These are phyloP conservation scores for Metopia argyrocephala DNA, from an alignment of 2,888 invertebrate genomes.

Conservation along the genomic window DNA sequence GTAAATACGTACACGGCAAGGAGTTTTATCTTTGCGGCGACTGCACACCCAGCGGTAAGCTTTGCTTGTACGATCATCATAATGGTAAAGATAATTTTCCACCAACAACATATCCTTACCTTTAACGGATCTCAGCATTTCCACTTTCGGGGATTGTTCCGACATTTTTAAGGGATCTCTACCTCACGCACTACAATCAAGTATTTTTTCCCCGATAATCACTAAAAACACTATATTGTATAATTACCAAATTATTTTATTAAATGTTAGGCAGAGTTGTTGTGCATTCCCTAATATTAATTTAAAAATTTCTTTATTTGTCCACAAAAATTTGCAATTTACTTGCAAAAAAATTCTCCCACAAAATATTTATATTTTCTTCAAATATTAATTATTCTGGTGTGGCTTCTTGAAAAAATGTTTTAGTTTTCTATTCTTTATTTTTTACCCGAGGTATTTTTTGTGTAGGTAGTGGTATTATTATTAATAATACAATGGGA, in stretches of 20 bases:
- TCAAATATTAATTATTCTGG: constrained; percentile 19
- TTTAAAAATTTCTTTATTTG: neutral
- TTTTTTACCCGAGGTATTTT: constrained; percentile 45
- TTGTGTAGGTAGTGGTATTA: constrained; percentile 49
- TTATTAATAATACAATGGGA: constrained; percentile 34
- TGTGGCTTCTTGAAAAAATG: constrained; percentile 56
- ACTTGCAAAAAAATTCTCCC: constrained; percentile 36
- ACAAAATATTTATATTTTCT: constrained; percentile 32
- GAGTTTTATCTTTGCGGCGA: constrained; percentile 72
- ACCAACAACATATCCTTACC: constrained; percentile 75
- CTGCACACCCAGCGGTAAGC: constrained; percentile 74
- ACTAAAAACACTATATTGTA: constrained; percentile 26
- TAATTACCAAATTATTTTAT: constrained; percentile 1
- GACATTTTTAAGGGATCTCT: constrained; percentile 52
- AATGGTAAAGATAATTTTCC: constrained; percentile 73
- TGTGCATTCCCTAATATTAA: neutral
- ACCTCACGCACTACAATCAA: neutral
- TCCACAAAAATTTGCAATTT: neutral
- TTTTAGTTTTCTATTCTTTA: constrained; percentile 31
- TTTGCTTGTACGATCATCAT: constrained; percentile 71
- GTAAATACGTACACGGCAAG: constrained; percentile 72
- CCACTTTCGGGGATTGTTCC: constrained; percentile 65
- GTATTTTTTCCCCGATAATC: constrained; percentile 6
- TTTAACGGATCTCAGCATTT: constrained; percentile 73
- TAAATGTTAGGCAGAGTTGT: neutral